Evolutionary conservation across 2,888 invertebrate genomes (phyloP).

Genomic region (Trachelus stipa): DNA sequence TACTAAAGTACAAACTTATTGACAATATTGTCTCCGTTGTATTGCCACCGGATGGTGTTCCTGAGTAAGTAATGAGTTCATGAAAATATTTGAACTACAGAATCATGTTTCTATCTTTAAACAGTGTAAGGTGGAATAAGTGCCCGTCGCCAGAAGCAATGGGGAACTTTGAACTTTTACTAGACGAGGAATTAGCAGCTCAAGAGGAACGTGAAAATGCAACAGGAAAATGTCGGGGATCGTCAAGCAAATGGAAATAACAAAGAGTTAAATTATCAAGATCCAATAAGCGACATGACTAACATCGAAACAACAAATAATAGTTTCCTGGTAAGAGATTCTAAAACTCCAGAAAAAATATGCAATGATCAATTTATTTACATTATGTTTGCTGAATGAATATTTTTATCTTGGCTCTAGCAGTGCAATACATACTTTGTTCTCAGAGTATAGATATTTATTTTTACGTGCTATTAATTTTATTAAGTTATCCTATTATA

Average conservation of each 20-base stretch:
- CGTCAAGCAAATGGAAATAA: slow-evolving; percentile 57
- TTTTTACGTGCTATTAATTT: not conserved
- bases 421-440: not conserved
- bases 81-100: slow-evolving; percentile 10
- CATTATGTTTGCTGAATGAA: too few species aligned
- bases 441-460: not conserved
- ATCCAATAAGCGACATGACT: not conserved
- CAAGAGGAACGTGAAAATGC: slow-evolving; percentile 72
- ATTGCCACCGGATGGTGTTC: slow-evolving; percentile 87
- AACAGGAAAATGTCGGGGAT: slow-evolving; percentile 49
- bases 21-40: slow-evolving; percentile 93
- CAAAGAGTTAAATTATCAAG: not conserved
- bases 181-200: slow-evolving; percentile 84
- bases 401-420: too few species aligned
- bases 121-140: slow-evolving; percentile 87
- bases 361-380: too few species aligned
- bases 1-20: slow-evolving; percentile 92
- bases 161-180: slow-evolving; percentile 85
- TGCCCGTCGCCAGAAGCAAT: slow-evolving; percentile 79
- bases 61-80: slow-evolving; percentile 75
- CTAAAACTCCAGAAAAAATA: too few species aligned
- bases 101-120: slow-evolving; percentile 16
- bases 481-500: not conserved
- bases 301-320: not conserved
- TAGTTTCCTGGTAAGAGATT: not conserved